Conservation (phyloP, 2,888 invertebrate species). For the Dolichomitus sp. region DNA sequence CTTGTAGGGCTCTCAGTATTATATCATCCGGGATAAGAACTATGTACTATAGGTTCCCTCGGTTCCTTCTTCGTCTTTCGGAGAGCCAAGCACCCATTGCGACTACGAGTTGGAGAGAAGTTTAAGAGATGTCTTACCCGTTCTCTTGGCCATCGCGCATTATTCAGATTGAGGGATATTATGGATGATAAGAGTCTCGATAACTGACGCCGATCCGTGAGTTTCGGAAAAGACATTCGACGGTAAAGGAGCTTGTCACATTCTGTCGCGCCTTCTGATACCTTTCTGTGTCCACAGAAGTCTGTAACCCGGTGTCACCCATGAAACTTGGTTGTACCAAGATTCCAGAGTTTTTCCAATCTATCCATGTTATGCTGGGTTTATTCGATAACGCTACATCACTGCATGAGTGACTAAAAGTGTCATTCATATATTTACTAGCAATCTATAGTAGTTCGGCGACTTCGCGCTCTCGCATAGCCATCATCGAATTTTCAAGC, state of each 20-base stretch:
- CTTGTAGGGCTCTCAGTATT: conserved; percentile 1
- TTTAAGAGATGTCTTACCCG: conserved; percentile 22
- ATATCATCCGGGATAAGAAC: conserved; percentile 2
- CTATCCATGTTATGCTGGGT: not conserved
- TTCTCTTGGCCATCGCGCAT: conserved; percentile 18
- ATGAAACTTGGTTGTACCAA: conserved; percentile 45
- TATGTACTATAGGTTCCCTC: not conserved
- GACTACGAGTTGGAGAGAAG: conserved; percentile 20
- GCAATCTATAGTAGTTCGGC: too few relatives aligned
- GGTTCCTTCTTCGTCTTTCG: not conserved
- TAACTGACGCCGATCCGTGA: conserved; percentile 30
- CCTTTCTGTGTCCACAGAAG: conserved; percentile 33
- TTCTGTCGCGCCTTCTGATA: not conserved
- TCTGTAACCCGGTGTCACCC: not conserved
- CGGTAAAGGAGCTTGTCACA: not conserved
- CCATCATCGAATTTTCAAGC: too few relatives aligned
- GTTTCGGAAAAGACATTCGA: conserved; percentile 55
- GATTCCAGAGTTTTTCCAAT: not conserved
- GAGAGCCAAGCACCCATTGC: not conserved
- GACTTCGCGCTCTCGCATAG: too few relatives aligned
- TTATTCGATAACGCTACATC: not conserved
- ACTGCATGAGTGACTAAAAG: not conserved
- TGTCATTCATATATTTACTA: too few relatives aligned
- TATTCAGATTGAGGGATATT: conserved; percentile 37
- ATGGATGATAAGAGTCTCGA: conserved; percentile 43